Evolutionary conservation across 2,113 vertebrate species (phyloP).

Genomic region (Rhinolophus sinicus): DNA sequence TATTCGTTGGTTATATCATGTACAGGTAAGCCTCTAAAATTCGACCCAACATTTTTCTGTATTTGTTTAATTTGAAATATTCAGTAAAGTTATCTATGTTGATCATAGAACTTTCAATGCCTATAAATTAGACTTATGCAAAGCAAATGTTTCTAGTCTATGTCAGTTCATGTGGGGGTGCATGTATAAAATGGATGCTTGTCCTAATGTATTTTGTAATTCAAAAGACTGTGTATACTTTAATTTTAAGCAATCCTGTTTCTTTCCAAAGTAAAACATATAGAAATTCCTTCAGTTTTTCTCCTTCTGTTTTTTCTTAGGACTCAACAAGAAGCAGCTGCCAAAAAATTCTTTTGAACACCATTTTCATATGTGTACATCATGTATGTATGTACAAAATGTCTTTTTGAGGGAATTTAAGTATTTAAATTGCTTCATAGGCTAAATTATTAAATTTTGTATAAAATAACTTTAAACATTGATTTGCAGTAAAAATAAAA

Average conservation of each 20-base stretch:
- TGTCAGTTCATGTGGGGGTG: background rate
- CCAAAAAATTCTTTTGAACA: slow-evolving; percentile 99
- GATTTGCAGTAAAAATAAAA: slow-evolving; percentile 72
- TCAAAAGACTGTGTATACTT: background rate
- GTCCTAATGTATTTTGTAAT: background rate
- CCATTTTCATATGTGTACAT: slow-evolving; percentile 72
- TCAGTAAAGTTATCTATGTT: background rate
- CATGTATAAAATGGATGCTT: background rate
- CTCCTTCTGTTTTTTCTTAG: slow-evolving; percentile 83
- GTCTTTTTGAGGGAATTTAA: slow-evolving; percentile 87
- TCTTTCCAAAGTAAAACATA: background rate
- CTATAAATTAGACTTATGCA: background rate
- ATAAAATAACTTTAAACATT: slow-evolving; percentile 73
- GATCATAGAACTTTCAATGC: background rate
- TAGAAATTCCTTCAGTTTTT: background rate
- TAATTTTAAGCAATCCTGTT: background rate
- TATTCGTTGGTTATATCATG: slow-evolving; percentile 96
- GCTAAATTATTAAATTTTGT: slow-evolving; percentile 87
- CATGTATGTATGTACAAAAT: slow-evolving; percentile 80
- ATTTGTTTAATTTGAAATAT: background rate
- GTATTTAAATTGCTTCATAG: slow-evolving; percentile 82
- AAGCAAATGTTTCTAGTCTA: background rate
- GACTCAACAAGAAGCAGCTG: slow-evolving; percentile 98
- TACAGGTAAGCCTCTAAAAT: slow-evolving; percentile 91
- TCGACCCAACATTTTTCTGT: background rate